These are phyloP conservation scores for Hetaerina americana DNA, from an alignment of 1,140 invertebrate genomes.

Conservation along the genomic window DNA sequence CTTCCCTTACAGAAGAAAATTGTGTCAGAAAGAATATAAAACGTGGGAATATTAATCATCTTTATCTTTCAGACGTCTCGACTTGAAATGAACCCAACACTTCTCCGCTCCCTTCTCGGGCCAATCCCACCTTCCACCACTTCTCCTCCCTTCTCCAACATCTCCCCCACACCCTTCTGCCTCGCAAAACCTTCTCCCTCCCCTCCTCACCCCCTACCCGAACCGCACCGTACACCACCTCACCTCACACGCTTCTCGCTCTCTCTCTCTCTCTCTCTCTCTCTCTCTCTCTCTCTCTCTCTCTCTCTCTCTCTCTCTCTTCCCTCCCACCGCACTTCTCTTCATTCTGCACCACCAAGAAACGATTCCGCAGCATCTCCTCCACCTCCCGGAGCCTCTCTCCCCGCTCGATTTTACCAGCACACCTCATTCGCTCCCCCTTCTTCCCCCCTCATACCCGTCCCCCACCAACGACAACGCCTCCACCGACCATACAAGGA, in stretches of 20 bases:
- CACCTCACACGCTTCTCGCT: too few relatives aligned
- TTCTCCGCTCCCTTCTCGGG: background rate
- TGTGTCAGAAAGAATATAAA: constrained; percentile 6
- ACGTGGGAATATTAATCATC: constrained; percentile 7
- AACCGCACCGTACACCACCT: too few relatives aligned
- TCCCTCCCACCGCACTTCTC: too few relatives aligned
- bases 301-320: too few relatives aligned
- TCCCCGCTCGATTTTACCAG: too few relatives aligned
- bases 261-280: too few relatives aligned
- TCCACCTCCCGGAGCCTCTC: too few relatives aligned
- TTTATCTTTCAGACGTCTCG: constrained; percentile 3
- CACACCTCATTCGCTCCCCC: background rate
- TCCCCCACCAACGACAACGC: background rate
- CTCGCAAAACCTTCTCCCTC: background rate
- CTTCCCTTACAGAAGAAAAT: background rate
- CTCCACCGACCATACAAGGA: background rate
- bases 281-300: too few relatives aligned
- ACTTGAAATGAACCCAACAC: background rate
- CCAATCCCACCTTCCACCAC: background rate
- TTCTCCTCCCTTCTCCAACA: background rate
- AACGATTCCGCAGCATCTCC: too few relatives aligned
- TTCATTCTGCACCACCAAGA: too few relatives aligned
- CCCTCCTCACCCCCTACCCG: background rate
- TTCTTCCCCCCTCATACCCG: background rate
- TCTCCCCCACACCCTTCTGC: background rate